A percentile compares a stretch with the other conserved stretches of the same genome.
These are phyloP conservation scores for Drosophila subquinaria DNA, from an alignment of 2,888 invertebrate genomes.

Conservation along the genomic window DNA sequence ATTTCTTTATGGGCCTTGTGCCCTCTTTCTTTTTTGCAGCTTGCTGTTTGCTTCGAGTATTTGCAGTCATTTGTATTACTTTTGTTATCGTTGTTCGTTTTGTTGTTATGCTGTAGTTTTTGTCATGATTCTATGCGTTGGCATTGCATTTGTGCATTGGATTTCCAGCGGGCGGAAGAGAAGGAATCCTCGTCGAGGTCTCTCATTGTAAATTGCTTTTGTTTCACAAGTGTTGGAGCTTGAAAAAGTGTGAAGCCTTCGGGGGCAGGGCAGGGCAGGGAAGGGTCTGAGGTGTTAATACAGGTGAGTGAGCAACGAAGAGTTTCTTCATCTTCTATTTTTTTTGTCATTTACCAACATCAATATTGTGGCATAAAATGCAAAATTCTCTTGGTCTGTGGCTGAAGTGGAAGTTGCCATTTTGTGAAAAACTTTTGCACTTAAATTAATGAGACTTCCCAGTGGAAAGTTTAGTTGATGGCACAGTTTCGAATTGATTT, in stretches of 20 bases:
- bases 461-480: not conserved
- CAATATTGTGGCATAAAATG: conserved; percentile 19
- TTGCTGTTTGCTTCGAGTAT: conserved; percentile 52
- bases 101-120: conserved; percentile 2
- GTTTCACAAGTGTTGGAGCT: conserved; percentile 36
- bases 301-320: conserved; percentile 6
- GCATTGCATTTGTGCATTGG: conserved; percentile 53
- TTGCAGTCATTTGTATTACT: conserved; percentile 69
- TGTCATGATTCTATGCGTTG: conserved; percentile 23
- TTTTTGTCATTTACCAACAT: conserved; percentile 3
- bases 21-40: conserved; percentile 4
- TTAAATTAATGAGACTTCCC: conserved; percentile 36
- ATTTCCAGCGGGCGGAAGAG: conserved; percentile 26
- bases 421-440: conserved; percentile 4
- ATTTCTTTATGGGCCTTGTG: conserved; percentile 50
- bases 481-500: conserved; percentile 1
- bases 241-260: conserved; percentile 27
- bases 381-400: conserved; percentile 7
- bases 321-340: conserved; percentile 5
- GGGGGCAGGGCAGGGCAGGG: not conserved
- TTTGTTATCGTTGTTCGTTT: conserved; percentile 43
- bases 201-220: conserved; percentile 57
- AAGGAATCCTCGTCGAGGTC: conserved; percentile 39
- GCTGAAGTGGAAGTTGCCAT: conserved; percentile 4
- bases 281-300: conserved; percentile 1